Evolutionary conservation across 2,113 vertebrate genomes (phyloP), one percentile per base, ranked within the genome.

Genomic region (Brienomyrus longianalis): DNA sequence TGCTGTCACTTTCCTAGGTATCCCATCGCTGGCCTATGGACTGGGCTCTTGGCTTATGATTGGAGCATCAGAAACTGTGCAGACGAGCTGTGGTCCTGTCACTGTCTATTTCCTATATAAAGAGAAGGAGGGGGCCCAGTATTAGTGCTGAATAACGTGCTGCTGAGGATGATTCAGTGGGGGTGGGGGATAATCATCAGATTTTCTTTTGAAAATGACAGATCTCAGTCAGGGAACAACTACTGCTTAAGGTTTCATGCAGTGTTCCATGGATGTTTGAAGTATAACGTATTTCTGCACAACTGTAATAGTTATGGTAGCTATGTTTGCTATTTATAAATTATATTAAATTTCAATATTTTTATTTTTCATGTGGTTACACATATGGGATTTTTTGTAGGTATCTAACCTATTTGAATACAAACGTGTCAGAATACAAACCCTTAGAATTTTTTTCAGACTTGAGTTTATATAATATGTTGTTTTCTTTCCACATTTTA

Each of bases 21-120:
- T 99, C 93, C 98, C 98, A 56, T 98, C 97, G 70, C 95, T 99
- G 86, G 96, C 98, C 0, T 99, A 99, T 91, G 98, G 98, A 91
- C 91, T 99, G 70, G 97, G 98, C 89, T 99, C 98, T 94, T 99
- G 97, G 98, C 97, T 98, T 93, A 97, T 99, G 94, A 96, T 95
- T 91, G 95, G 95, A 91, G 97, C 98, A 92, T 95, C 96, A 90
- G 98, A 99, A 95, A 98, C 96, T 2, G 98, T 99, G 77, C 97
- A 97, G 83, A 99, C 98, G 0, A 97, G 96, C 92, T 94, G 92
- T 2, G 98, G 98, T 93, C 97, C 97, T 4, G 95, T 99, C 89
- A 98, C 96, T 0, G 92, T 99, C 92, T 98, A 99, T 96, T 99
- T 99, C 90, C 97, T 98, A 35, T 99, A 99, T 94, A 98, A 99